Conservation (phyloP, 2,888 invertebrate genomes). For the Cephus runcator region DNA sequence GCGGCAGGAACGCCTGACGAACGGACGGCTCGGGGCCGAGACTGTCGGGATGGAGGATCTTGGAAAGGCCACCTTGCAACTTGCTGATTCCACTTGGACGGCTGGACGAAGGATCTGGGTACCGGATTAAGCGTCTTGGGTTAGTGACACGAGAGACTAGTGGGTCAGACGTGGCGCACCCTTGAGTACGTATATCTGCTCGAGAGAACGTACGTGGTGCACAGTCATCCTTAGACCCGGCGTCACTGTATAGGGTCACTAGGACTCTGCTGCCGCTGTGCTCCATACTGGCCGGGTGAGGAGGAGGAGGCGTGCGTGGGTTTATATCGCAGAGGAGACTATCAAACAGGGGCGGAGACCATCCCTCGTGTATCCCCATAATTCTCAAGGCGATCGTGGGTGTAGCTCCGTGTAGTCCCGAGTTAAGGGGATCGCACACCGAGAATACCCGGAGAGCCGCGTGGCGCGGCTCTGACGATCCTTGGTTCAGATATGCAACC, state of each 20-base stretch:
- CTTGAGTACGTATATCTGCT: constrained; percentile 24
- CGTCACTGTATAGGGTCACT: background rate
- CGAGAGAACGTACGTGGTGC: background rate
- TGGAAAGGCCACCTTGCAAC: background rate
- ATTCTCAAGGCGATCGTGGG: constrained; percentile 38
- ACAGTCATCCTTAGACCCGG: background rate
- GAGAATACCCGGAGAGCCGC: constrained; percentile 1
- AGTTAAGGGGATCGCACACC: constrained; percentile 33
- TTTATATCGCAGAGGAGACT: constrained; percentile 39
- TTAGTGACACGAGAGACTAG: constrained; percentile 19
- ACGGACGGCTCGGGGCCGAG: background rate
- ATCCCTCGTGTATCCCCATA: constrained; percentile 23
- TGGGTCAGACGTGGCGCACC: constrained; percentile 36
- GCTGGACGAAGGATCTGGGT: background rate
- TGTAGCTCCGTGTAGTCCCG: constrained; percentile 27
- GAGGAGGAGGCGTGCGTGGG: constrained; percentile 16
- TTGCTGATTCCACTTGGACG: background rate
- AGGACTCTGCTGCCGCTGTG: background rate
- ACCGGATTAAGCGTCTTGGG: background rate
- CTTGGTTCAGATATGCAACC: constrained; percentile 37
- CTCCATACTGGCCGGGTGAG: background rate
- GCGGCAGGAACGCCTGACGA: background rate
- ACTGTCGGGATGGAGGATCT: background rate
- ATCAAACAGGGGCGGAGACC: constrained; percentile 46
- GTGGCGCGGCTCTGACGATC: constrained; percentile 31